Base-by-base conservation (phyloP, 2,113 vertebrate species). In the Ictalurus furcatus region DNA sequence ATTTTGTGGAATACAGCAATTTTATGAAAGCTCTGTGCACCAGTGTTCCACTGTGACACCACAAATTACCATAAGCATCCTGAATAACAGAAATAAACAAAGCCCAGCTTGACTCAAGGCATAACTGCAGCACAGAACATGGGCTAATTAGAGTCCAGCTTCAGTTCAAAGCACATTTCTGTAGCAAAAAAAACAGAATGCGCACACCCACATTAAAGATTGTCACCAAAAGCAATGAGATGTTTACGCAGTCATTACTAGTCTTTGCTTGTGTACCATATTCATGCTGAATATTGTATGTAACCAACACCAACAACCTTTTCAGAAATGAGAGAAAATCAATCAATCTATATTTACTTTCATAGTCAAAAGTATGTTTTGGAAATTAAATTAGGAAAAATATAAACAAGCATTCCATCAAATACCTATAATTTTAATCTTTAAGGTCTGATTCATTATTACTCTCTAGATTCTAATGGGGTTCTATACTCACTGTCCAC, bases 21-120 rank as follows among this genome's bases (percentile, higher is more conserved):
- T 76, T 73, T 25, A 16, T 59, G 25, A 85, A 88, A 85, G 58
- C 54, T 34, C 81, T 48, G 80, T 84, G 40, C 65, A 44, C 69
- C 34, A 78, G 58, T 76, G 34, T 69, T 73, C 56, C 61, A 21
- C 65, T 40, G 56, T 56, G 71, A 88, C 73, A 81, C 79, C 65
- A 84, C 73, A 90, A 90, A 90, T 85, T 56, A 74, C 65, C 84
- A 76, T 37, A 85, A 85, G 80, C 90, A 86, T 52, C 79, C 67
- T 44, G 82, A 84, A 84, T 54, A 83, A n/a, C 56, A 84, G 56
- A 61, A 56, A 74, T 79, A 87, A 90, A 89, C 84, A 89, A 84
- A 88, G 44, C 69, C 87, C 74, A 89, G 79, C 54, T 89, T 78
- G 48, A 79, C 69, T 54, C 30, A 11, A 90, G 87, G 88, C 81